phyloP scores from a whole-genome alignment of 2,113 vertebrate genomes.

The Murina feae region DNA sequence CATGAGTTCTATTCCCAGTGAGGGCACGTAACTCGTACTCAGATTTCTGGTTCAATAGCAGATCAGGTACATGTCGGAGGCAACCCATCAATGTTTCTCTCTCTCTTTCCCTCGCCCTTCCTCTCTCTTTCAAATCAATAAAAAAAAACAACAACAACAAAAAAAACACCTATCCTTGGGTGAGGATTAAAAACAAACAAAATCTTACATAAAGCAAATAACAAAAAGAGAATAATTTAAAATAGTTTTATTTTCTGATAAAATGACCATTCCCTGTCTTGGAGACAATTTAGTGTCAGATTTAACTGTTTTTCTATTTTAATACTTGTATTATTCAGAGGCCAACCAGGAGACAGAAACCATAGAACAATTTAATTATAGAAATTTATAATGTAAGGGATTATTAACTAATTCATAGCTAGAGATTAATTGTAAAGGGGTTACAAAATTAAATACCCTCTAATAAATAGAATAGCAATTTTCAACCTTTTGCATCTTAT shows the following conservation, averaged over 20 bases:
- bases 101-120: too few relatives aligned
- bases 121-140: too few relatives aligned
- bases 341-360: background rate
- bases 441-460: background rate
- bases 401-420: background rate
- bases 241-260: background rate
- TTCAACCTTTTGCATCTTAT: background rate
- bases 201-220: background rate
- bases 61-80: too few relatives aligned
- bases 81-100: too few relatives aligned
- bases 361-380: background rate
- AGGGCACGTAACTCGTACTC: too few relatives aligned
- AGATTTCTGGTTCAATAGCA: too few relatives aligned
- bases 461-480: background rate
- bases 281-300: background rate
- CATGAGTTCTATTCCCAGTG: too few relatives aligned
- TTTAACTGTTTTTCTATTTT: background rate
- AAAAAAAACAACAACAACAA: too few relatives aligned
- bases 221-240: background rate
- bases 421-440: background rate
- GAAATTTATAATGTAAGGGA: background rate
- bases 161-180: too few relatives aligned
- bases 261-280: background rate
- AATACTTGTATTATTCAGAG: background rate
- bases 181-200: too few relatives aligned